Base-by-base conservation (phyloP, 2,113 vertebrate species). In the Seriola dumerili region DNA sequence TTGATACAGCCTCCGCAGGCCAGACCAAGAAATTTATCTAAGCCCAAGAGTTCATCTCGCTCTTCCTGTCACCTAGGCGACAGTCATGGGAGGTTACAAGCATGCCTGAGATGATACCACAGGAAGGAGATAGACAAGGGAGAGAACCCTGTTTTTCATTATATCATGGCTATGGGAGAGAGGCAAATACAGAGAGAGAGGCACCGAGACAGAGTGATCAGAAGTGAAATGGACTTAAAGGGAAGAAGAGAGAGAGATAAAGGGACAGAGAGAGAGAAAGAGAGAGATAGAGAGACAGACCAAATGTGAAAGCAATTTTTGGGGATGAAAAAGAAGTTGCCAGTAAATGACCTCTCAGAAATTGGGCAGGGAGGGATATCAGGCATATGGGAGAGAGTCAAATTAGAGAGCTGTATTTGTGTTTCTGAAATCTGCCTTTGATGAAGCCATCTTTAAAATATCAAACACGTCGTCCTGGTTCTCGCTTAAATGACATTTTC, bases 21-120 rank as follows among this genome's bases (percentile, higher is more conserved):
- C 92, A 86, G 83, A 91, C 77, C 50, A 83, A 89, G 92, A 95
- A 93, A 94, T 91, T 54, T 90, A 93, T 93, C 94, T 93, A 89
- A 93, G 89, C 88, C 82, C 80, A n/a, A 76, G 80, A 92, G 93
- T 93, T 92, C 90, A 92, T 90, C 88, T 90, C 11, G 83, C 87
- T 90, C 78, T 72, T 80, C 71, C 85, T 86, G 87, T 93, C 90
- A 90, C 93, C 88, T 82, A 85, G 89, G 83, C 38, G 88, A 92
- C 86, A 87, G 86, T 83, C 90, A 75, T 79, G 57, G 58, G 84
- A 78, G 34, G 89, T 85, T 90, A 87, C 89, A 93, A 91, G 85
- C 70, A 72, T 25, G 75, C 67, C 77, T 59, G 74, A 78, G 66
- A 81, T 78, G 86, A 87, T 85, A 85, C 84, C 59, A 76, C 23